Evolutionary conservation across 2,797 vertebrate species (phyloP).

Genomic region (Pseudomugil tenellus): DNA sequence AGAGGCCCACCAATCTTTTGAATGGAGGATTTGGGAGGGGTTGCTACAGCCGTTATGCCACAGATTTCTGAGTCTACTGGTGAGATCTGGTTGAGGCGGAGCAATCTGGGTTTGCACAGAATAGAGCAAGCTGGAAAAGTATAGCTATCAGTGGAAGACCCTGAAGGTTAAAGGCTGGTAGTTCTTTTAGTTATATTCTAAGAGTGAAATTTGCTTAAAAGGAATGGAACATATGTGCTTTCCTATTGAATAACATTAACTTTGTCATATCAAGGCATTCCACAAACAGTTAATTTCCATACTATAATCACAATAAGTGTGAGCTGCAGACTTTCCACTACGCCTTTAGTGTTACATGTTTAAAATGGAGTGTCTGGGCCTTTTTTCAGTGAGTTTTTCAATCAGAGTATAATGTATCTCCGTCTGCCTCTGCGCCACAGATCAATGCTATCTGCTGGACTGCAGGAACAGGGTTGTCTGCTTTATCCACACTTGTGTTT

Average conservation of each 20-base stretch:
- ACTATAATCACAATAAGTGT: no score
- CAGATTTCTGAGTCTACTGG: constrained; percentile 78
- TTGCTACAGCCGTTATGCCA: constrained; percentile 29
- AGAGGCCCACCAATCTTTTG: constrained; percentile 73
- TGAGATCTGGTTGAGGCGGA: constrained; percentile 32
- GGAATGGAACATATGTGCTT: not conserved
- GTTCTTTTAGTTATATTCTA: constrained; percentile 39
- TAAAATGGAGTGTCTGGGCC: not conserved
- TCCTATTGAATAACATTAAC: not conserved
- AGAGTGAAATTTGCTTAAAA: constrained; percentile 21
- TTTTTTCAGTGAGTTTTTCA: constrained; percentile 38
- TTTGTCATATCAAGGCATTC: no score
- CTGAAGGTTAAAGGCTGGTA: constrained; percentile 42
- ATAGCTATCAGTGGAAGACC: constrained; percentile 38
- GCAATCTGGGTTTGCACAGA: constrained; percentile 27
- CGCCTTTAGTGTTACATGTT: constrained; percentile 7
- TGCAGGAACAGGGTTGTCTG: constrained; percentile 34
- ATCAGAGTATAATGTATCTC: constrained; percentile 39
- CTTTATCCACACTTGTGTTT: constrained; percentile 53
- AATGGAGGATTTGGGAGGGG: constrained; percentile 34
- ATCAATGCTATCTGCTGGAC: constrained; percentile 57
- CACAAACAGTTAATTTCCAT: not conserved
- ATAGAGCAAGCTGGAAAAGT: constrained; percentile 18
- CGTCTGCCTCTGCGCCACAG: constrained; percentile 37
- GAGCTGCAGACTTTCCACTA: not conserved